Evolutionary conservation across 2,888 invertebrate genomes (phyloP).

Genomic region (Malachius bipustulatus): DNA sequence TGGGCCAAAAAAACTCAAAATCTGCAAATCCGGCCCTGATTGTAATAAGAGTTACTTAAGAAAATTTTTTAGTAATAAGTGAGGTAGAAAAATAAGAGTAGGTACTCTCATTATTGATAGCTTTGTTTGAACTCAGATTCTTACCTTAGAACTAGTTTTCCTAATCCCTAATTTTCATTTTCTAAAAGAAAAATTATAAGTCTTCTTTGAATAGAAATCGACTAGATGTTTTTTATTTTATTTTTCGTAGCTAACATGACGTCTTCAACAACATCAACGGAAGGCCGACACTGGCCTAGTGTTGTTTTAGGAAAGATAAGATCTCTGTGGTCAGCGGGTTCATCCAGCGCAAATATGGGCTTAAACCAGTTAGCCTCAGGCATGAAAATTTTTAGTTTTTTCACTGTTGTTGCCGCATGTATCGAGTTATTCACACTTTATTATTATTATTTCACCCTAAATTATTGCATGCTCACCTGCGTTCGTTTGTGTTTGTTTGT

Average conservation of each 20-base stretch:
- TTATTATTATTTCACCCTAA: conserved; percentile 12
- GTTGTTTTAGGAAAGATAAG: conserved; percentile 80
- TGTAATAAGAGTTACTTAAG: too few species aligned
- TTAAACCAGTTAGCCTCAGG: conserved; percentile 75
- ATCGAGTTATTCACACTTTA: conserved; percentile 11
- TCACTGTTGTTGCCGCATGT: conserved; percentile 3
- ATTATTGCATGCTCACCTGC: neutral
- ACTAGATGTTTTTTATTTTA: too few species aligned
- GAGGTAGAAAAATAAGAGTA: too few species aligned
- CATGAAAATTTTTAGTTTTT: conserved; percentile 35
- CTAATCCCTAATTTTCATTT: too few species aligned
- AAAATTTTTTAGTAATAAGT: too few species aligned
- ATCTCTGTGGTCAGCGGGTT: conserved; percentile 73
- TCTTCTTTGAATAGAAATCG: too few species aligned
- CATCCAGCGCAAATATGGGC: conserved; percentile 59
- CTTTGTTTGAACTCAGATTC: too few species aligned
- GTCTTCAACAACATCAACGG: conserved; percentile 38
- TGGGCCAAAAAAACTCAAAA: too few species aligned
- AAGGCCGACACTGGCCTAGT: conserved; percentile 56
- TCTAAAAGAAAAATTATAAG: too few species aligned
- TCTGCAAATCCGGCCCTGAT: too few species aligned
- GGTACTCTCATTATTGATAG: too few species aligned
- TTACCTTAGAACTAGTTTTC: too few species aligned
- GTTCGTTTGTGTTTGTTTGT: conserved; percentile 7
- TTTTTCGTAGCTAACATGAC: conserved; percentile 32